phyloP scores from a whole-genome alignment of 2,797 vertebrate species.

The Brachymystax lenok region DNA sequence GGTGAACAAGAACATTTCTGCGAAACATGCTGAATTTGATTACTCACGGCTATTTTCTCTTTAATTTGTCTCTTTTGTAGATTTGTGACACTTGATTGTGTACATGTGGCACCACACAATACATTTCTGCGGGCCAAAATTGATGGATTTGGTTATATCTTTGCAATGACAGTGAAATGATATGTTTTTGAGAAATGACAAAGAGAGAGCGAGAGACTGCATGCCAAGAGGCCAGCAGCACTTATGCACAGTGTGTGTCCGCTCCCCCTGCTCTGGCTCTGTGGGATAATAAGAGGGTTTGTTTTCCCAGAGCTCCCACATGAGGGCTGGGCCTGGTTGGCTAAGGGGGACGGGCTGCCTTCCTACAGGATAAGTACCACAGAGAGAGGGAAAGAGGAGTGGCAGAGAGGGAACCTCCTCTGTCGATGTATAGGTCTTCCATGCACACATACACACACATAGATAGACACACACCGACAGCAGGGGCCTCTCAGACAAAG shows the following conservation, averaged over 20 bases:
- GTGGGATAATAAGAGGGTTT: slow-evolving; percentile 56
- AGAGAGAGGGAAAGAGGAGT: slow-evolving; percentile 7
- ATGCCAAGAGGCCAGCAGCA: slow-evolving; percentile 44
- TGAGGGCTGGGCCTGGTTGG: too few relatives aligned
- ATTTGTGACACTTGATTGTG: background rate
- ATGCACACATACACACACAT: slow-evolving; percentile 28
- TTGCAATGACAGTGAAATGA: slow-evolving; percentile 64
- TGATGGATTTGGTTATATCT: slow-evolving; percentile 19
- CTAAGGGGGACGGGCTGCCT: too few relatives aligned
- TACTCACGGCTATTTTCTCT: background rate
- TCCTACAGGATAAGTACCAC: slow-evolving; percentile 1
- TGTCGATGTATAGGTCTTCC: slow-evolving; percentile 65
- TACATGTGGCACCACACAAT: background rate
- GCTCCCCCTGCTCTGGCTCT: slow-evolving; percentile 49
- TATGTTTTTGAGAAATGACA: slow-evolving; percentile 12
- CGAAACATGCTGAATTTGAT: background rate
- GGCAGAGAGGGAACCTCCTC: slow-evolving; percentile 37
- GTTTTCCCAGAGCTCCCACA: slow-evolving; percentile 2
- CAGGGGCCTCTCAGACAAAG: slow-evolving; percentile 69
- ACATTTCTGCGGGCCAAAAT: background rate
- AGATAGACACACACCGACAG: slow-evolving; percentile 2
- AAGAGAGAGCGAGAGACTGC: too few relatives aligned
- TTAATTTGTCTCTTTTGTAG: background rate
- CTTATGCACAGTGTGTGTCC: slow-evolving; percentile 53
- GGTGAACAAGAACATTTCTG: background rate